Evolutionary conservation across 2,113 vertebrate genomes (phyloP).

Genomic region (Porphyrio hochstetteri): DNA sequence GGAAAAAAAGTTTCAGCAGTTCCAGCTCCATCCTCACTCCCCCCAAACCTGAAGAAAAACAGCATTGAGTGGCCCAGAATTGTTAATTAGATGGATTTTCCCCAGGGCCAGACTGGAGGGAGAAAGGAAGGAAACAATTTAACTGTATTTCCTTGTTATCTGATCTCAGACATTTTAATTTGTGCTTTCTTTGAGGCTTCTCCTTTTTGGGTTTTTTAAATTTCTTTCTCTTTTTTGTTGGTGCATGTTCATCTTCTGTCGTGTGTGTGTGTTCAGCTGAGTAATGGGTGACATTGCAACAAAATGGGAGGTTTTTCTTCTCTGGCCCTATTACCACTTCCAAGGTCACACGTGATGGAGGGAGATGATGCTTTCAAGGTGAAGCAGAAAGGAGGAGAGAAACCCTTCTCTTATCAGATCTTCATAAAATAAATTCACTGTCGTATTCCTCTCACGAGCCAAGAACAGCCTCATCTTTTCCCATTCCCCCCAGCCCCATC

Average conservation of each 20-base stretch:
- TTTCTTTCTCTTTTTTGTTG: not conserved
- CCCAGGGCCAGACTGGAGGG: not conserved
- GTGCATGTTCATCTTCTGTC: not conserved
- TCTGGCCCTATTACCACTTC: not conserved
- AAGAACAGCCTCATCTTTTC: not conserved
- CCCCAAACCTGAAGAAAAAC: not conserved
- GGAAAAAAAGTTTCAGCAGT: not conserved
- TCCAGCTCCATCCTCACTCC: not conserved
- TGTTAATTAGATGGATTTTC: constrained; percentile 26
- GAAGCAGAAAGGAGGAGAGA: not conserved
- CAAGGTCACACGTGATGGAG: constrained; percentile 44
- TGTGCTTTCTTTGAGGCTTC: constrained; percentile 29
- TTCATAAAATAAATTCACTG: not conserved
- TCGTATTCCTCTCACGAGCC: not conserved
- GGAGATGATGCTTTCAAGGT: not conserved
- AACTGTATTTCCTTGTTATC: constrained; percentile 37
- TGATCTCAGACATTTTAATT: constrained; percentile 43
- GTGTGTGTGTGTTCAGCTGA: not conserved
- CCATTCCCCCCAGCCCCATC: not conserved
- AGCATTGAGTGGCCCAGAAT: not conserved
- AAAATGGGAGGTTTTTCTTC: not conserved
- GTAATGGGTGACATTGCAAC: constrained; percentile 3
- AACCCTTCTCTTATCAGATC: not conserved
- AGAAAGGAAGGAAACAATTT: constrained; percentile 40
- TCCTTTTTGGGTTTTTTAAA: not conserved